A percentile compares a stretch with the other conserved stretches of the same genome.
These are phyloP conservation scores for Cryptocephalus moraei DNA, from an alignment of 2,888 invertebrate species.

Conservation along the genomic window DNA sequence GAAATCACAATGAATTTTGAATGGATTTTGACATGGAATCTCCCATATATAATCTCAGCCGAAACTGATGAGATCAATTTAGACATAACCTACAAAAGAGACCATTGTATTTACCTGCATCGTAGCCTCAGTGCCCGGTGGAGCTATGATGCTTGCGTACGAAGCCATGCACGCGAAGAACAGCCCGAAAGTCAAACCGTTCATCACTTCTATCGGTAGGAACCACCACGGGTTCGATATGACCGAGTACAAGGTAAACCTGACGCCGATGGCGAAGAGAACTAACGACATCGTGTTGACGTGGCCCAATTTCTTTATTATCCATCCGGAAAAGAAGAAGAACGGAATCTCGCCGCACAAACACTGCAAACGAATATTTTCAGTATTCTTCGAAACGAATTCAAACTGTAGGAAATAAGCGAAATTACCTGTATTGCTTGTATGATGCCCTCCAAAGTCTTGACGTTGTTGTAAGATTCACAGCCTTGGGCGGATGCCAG, in stretches of 20 bases:
- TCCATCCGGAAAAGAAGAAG: slow-evolving; percentile 70
- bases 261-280: slow-evolving; percentile 64
- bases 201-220: slow-evolving; percentile 73
- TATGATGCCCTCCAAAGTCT: slow-evolving; percentile 39
- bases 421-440: slow-evolving; percentile 41
- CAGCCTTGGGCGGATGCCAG: slow-evolving; percentile 43
- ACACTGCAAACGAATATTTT: not conserved
- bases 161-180: slow-evolving; percentile 84
- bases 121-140: slow-evolving; percentile 76
- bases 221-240: slow-evolving; percentile 74
- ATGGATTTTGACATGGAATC: no score
- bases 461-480: slow-evolving; percentile 33
- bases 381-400: no score
- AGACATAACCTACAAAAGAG: no score
- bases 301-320: slow-evolving; percentile 72
- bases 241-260: slow-evolving; percentile 74
- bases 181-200: slow-evolving; percentile 82
- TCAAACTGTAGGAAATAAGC: no score
- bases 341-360: slow-evolving; percentile 69
- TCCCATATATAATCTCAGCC: no score
- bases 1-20: slow-evolving; percentile 25
- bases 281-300: slow-evolving; percentile 75
- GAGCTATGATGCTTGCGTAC: slow-evolving; percentile 74
- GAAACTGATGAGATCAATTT: no score
- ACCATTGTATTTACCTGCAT: slow-evolving; percentile 59